A percentile compares a stretch with the other conserved stretches of the same genome.
phyloP scores from a whole-genome alignment of 2,888 invertebrate genomes.

The Stictocephala bisonia region DNA sequence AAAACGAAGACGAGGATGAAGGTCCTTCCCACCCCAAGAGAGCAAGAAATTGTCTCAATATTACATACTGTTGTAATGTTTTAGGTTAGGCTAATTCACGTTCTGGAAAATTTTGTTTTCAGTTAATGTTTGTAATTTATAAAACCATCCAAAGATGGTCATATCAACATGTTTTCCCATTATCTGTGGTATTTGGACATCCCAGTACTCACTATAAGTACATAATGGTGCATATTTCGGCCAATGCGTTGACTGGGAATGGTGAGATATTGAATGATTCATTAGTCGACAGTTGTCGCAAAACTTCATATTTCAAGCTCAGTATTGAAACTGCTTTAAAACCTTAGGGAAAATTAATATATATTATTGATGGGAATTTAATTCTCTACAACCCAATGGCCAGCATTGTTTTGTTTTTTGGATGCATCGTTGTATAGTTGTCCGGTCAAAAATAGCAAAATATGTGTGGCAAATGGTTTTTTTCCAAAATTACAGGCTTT shows the following conservation, averaged over 20 bases:
- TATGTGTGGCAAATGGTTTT: background rate
- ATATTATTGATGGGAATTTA: background rate
- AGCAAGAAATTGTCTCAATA: conserved; percentile 3
- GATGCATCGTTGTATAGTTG: conserved; percentile 11
- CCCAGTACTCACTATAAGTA: background rate
- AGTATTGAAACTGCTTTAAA: background rate
- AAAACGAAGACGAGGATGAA: conserved; percentile 4
- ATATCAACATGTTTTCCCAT: background rate
- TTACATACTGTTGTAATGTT: background rate
- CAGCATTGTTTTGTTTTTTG: background rate
- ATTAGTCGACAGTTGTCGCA: background rate
- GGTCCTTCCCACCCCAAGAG: conserved; percentile 12
- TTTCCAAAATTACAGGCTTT: conserved; percentile 10
- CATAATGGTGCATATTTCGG: conserved; percentile 28
- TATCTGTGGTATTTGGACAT: too few species aligned
- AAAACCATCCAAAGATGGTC: conserved; percentile 2
- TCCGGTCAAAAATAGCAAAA: background rate
- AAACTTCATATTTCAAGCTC: conserved; percentile 14
- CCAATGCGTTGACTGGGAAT: conserved; percentile 12
- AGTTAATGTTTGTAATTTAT: background rate
- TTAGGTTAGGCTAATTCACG: background rate
- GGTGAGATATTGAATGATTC: conserved; percentile 14
- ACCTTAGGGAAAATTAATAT: conserved; percentile 1
- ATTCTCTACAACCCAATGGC: background rate
- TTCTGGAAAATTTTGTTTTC: background rate